These are phyloP conservation scores for Arion vulgaris DNA, from an alignment of 1,140 invertebrate genomes.

Conservation along the genomic window DNA sequence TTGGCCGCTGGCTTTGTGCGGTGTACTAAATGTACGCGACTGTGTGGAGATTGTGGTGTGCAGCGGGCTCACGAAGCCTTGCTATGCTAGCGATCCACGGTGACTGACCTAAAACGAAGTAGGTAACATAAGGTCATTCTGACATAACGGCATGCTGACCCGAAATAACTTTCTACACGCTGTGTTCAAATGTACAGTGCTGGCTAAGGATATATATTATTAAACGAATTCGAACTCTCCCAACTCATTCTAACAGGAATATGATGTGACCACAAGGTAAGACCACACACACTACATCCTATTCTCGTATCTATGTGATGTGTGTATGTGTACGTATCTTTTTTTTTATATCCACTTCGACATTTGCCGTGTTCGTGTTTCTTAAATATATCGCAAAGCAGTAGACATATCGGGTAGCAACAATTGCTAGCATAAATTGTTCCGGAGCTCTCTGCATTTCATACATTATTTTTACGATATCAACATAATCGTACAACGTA, in stretches of 20 bases:
- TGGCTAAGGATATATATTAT: slow-evolving; percentile 18
- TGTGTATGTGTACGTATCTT: neutral
- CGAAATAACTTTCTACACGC: slow-evolving; percentile 33
- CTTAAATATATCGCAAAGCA: neutral
- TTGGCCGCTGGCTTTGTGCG: neutral
- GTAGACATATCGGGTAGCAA: slow-evolving; percentile 1
- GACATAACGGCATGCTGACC: slow-evolving; percentile 48
- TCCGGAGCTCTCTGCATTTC: too few species aligned
- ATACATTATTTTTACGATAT: too few species aligned
- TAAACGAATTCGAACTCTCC: neutral
- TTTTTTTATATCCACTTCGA: neutral
- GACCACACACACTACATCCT: neutral
- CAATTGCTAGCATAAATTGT: too few species aligned
- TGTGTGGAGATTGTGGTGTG: slow-evolving; percentile 5
- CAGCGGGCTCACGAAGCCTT: slow-evolving; percentile 5
- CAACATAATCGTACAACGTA: too few species aligned
- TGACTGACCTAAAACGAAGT: slow-evolving; percentile 46
- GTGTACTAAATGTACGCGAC: neutral
- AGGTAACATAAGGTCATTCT: slow-evolving; percentile 48
- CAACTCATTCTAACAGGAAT: neutral
- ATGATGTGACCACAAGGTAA: slow-evolving; percentile 3
- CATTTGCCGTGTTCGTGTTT: neutral
- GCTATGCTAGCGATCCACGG: slow-evolving; percentile 42
- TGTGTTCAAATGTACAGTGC: neutral
- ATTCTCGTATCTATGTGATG: too few species aligned